Evolutionary conservation across 2,113 vertebrate genomes (phyloP), one percentile per base, ranked within the genome.

Genomic region (Acanthochromis polyacanthus): DNA sequence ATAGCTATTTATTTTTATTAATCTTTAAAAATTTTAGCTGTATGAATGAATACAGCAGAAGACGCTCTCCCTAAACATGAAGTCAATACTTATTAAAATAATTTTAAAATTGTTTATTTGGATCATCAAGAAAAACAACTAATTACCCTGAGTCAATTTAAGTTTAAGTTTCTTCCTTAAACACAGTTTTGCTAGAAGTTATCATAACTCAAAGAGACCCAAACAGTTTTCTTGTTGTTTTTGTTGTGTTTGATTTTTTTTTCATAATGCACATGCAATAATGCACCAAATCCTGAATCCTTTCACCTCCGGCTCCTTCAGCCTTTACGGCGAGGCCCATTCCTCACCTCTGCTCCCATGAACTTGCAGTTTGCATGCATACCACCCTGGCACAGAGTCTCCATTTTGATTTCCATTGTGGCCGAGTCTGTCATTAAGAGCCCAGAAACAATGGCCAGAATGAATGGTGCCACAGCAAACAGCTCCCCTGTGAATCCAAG

Each of bases 401-500:
- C 81, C 77, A 89, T 88, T 88, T 83, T 81, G 71, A 92, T 91
- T 85, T 88, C 78, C 78, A 91, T 93, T 95, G 91, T 92, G 89
- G 82, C 69, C 10, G 22, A 67, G 85, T 94, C 93, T 93, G 89
- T 94, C 93, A 91, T 88, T 94, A 91, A 86, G 83, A 70, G 72
- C 5, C 15, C 51, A 45, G 65, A 85, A 93, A 93, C 94, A 95
- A 95, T 94, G 88, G 91, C 45, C n/a, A 72, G 89, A 89, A 90
- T 82, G 89, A 93, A 88, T 59, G 80, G 78, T 93, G 91, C 88
- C 90, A 88, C 90, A 38, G 78, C 52, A 88, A 93, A 94, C 88
- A 82, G 90, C 89, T 93, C 93, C 91, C 92, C 81, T 84, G 91
- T 93, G 92, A 83, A 84, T 94, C 88, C 57, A 78, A 90, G 81